Base-by-base conservation (phyloP, 2,888 invertebrate species). In the Athalia circularis region DNA sequence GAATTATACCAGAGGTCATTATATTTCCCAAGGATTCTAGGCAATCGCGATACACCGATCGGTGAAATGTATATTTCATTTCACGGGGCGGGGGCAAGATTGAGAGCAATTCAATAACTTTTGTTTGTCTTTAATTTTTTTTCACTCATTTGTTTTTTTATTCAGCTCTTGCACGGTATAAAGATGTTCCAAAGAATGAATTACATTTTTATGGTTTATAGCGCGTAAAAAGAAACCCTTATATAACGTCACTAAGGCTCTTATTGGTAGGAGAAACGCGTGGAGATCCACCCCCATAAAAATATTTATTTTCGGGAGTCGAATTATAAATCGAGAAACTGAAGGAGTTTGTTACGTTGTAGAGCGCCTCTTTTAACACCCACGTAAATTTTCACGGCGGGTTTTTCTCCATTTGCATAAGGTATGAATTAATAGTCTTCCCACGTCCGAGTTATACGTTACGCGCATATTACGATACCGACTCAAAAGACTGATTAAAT, bases 291-390 rank as follows among this genome's bases (percentile, higher is more conserved):
- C 47, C 13, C 47, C 59, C 57, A 59, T 72, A 72, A 72, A 67
- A 72, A 72, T 72, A 43, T 72, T 72, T 72, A 72, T 72, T 52
- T 59, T 59, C 59, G 72, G 72, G 29, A 29, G 59, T 59, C n/a
- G 59, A 59, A 72, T 72, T 72, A 59, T 57, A 29, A 29, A 29
- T 1, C 29, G 29, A 29, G 29, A 29, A 29, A 29, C 29, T 29
- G 59, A 59, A 45, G 45, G 72, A 72, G 72, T 72, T 72, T 72
- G 72, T 72, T 72, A 72, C 72, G 47, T 59, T 59, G 59, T 59
- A 43, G 3, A 72, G 45, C 72, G 72, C 15, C 45, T 68, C 45
- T 52, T 54, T 54, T 68, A 50, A 11, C 52, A 52, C 68, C 54
- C 11, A 3, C n/a, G 52, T 9, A 7, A 67, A 50, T 52, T 68